Percentiles rank a stretch among this genome's conserved stretches.
Evolutionary conservation across 2,888 invertebrate genomes (phyloP).

Genomic region (Junonia oenone): DNA sequence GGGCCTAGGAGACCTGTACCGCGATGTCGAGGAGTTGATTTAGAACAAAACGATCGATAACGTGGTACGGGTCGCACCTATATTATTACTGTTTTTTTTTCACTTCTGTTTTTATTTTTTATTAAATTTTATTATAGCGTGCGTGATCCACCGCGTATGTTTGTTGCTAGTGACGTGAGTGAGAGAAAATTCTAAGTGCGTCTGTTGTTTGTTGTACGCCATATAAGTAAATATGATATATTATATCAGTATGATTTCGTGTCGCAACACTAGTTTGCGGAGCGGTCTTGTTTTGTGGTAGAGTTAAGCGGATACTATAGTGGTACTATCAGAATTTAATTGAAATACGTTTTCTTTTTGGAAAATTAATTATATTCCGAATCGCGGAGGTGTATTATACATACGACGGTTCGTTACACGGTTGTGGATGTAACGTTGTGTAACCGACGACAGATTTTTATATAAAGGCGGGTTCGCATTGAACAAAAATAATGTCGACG

Average conservation of each 20-base stretch:
- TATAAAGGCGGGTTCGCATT: conserved; percentile 19
- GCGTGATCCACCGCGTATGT: conserved; percentile 47
- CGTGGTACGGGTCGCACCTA: conserved; percentile 43
- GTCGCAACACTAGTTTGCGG: conserved; percentile 41
- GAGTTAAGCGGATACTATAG: conserved; percentile 15
- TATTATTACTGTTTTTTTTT: conserved; percentile 43
- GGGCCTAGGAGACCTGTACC: conserved; percentile 55
- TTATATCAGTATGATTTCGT: conserved; percentile 39
- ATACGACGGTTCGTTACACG: conserved; percentile 27
- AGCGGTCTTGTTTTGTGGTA: conserved; percentile 20
- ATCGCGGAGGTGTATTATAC: conserved; percentile 25
- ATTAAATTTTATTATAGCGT: conserved; percentile 66
- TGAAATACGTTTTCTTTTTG: conserved; percentile 11
- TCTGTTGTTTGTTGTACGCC: conserved; percentile 73
- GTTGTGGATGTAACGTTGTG: conserved; percentile 15
- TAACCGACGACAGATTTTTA: conserved; percentile 16
- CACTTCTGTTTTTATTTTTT: conserved; percentile 40
- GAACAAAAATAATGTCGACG: background rate
- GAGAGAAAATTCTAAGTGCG: conserved; percentile 61
- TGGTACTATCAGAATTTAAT: conserved; percentile 5
- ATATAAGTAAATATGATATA: conserved; percentile 45
- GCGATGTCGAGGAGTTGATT: conserved; percentile 41
- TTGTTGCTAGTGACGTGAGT: conserved; percentile 54
- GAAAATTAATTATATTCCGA: conserved; percentile 15
- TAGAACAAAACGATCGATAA: conserved; percentile 35